Conservation (phyloP, 37 sponge, comb jelly and placozoan genomes). For the Mnemiopsis leidyi region DNA sequence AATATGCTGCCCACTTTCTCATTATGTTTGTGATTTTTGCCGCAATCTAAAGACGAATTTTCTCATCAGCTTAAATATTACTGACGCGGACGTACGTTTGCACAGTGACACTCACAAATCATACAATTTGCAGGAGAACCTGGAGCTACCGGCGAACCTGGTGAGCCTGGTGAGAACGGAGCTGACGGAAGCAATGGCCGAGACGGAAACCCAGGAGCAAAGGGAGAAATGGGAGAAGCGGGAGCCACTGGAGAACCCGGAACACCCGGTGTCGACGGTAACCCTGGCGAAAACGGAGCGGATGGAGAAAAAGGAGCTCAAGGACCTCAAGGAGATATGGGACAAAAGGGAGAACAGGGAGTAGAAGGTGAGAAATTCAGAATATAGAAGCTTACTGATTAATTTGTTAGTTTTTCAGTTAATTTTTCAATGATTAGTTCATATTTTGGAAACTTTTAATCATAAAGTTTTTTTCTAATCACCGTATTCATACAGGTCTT, state of each 20-base stretch:
- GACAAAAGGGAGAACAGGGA: slow-evolving; percentile 8
- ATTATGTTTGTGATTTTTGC: neutral
- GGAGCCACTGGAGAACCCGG: slow-evolving; percentile 47
- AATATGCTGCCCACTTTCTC: neutral
- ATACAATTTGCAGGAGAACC: neutral
- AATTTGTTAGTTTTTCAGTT: too few relatives aligned
- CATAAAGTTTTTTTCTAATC: too few relatives aligned
- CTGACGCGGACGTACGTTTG: too few relatives aligned
- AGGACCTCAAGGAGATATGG: slow-evolving; percentile 35
- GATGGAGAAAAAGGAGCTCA: slow-evolving; percentile 8
- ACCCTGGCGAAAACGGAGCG: neutral
- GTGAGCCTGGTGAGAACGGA: slow-evolving; percentile 38
- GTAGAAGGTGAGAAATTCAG: neutral
- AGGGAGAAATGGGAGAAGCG: slow-evolving; percentile 12
- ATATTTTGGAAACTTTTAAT: too few relatives aligned
- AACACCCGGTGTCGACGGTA: neutral
- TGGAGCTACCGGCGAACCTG: neutral
- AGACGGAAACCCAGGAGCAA: slow-evolving; percentile 11
- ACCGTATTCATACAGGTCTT: neutral
- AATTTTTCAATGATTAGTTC: too few relatives aligned
- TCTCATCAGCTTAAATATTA: too few relatives aligned
- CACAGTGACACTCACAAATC: too few relatives aligned
- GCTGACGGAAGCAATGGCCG: neutral
- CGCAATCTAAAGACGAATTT: neutral
- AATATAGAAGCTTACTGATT: too few relatives aligned